Base-by-base conservation (phyloP, 92 coral and sea anemone genomes). In the Plumapathes pennacea region DNA sequence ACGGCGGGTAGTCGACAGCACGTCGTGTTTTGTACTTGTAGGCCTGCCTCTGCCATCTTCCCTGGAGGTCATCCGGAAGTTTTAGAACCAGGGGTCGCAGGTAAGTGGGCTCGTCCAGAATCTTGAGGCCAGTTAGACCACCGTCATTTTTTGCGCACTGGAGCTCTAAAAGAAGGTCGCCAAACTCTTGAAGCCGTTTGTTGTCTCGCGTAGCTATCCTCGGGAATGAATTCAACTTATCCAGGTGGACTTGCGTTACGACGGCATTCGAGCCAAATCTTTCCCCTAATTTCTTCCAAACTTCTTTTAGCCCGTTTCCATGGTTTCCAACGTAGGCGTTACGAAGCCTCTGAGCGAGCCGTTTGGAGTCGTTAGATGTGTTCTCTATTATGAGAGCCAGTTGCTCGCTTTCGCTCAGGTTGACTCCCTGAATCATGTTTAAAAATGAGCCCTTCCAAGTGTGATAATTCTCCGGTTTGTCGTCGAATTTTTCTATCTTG, bases 11-110 rank as follows among this genome's bases (percentile, higher is more conserved):
- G 28, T 82, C 84, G 4, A 45, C 59, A 3, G 48, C 10, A 11
- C 47, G 50, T 6, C 61, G 33, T 12, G 13, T 23, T 39, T 67
- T 68, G 44, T 46, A 40, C 2, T 27, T 53, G 44, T 27, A 83
- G 12, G 85, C 85, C 38, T 76, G 80, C 25, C 81, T 51, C 36
- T 77, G 85, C 85, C 89, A 83, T 25, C 85, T 64, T 9, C 62
- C 66, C 39, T 64, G 81, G 10, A 83, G 39, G 48, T 82, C 89
- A 12, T 32, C 52, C 1, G 89, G 74, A 5, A 82, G 42, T n/a
- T 76, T 82, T 4, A 42, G 4, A 0, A 63, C 45, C 12, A 69
- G 26, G 5, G 84, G 80, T 15, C 25, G 62, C 45, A 83, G 11
- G 29, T 54, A 76, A 0, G 64, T 47, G 11, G 81, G 81, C 36